Conservation (phyloP, 64 coral and sea anemone species). For the Acropora tenuis region DNA sequence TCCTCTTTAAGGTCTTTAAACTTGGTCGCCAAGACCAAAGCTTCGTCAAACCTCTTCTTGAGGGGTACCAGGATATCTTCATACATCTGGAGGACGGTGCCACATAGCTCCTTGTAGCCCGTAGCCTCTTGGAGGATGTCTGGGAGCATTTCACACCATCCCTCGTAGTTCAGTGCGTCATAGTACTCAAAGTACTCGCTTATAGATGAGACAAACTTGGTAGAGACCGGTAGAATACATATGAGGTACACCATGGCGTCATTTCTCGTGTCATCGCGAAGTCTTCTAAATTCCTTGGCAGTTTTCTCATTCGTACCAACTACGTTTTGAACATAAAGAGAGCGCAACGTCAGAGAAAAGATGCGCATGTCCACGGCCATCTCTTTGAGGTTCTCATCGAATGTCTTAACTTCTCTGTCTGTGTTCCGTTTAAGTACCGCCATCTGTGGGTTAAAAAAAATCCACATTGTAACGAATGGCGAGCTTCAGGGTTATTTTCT, state of each 20-base stretch:
- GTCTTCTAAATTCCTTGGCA: too few species aligned
- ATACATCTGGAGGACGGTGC: constrained; percentile 6
- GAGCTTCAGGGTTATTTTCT: too few species aligned
- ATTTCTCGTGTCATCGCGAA: constrained; percentile 15
- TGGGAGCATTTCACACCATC: neutral
- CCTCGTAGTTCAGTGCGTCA: constrained; percentile 4
- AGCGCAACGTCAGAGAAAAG: neutral
- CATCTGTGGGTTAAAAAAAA: constrained; percentile 5
- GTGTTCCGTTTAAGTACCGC: neutral
- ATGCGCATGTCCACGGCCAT: constrained; percentile 14
- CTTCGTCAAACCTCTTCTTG: constrained; percentile 43
- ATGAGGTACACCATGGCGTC: constrained; percentile 10
- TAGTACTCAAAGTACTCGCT: constrained; percentile 28
- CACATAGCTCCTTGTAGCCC: neutral
- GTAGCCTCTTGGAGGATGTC: neutral
- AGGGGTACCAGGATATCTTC: constrained; percentile 41
- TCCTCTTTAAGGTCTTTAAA: neutral
- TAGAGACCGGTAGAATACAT: too few species aligned
- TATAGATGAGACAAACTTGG: constrained; percentile 10
- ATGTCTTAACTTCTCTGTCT: neutral
- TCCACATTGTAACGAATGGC: too few species aligned
- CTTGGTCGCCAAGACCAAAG: neutral
- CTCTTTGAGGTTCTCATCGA: neutral
- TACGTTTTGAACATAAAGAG: too few species aligned
- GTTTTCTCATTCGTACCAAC: too few species aligned